Conservation (phyloP, 2,888 invertebrate species). For the Cheilosia scutellata region DNA sequence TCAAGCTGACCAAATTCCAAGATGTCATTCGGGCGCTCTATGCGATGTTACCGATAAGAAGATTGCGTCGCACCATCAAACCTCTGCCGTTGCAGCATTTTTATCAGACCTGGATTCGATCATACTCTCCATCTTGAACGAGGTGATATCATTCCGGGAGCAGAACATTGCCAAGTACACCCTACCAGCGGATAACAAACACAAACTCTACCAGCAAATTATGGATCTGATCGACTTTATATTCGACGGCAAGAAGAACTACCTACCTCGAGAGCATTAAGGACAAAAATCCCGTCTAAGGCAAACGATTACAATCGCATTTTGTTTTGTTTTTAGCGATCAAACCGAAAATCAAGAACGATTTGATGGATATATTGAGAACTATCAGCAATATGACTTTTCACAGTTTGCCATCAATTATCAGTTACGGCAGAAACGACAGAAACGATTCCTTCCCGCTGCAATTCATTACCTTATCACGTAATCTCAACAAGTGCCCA, state of each 20-base stretch:
- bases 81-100: conserved; percentile 85
- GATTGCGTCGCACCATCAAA: conserved; percentile 86
- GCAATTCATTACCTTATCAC: no score
- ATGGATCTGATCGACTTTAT: conserved; percentile 89
- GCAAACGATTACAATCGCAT: no score
- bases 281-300: no score
- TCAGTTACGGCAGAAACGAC: conserved; percentile 91
- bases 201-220: conserved; percentile 88
- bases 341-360: conserved; percentile 89
- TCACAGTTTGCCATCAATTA: conserved; percentile 89
- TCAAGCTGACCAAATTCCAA: conserved; percentile 88
- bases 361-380: conserved; percentile 89
- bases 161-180: conserved; percentile 85
- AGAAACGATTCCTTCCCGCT: no score
- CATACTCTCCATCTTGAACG: conserved; percentile 87
- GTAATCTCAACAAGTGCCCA: no score
- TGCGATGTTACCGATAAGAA: conserved; percentile 87
- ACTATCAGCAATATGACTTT: conserved; percentile 88
- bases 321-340: no score
- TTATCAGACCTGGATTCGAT: conserved; percentile 86
- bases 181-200: conserved; percentile 82
- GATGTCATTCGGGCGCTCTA: conserved; percentile 87
- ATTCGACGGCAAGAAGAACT: conserved; percentile 89
- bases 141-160: conserved; percentile 88
- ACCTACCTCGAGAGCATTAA: conserved; percentile 89